A percentile compares a stretch with the other conserved stretches of the same genome.
Conservation (phyloP, 2,888 invertebrate genomes). For the Tipula vernalis region DNA sequence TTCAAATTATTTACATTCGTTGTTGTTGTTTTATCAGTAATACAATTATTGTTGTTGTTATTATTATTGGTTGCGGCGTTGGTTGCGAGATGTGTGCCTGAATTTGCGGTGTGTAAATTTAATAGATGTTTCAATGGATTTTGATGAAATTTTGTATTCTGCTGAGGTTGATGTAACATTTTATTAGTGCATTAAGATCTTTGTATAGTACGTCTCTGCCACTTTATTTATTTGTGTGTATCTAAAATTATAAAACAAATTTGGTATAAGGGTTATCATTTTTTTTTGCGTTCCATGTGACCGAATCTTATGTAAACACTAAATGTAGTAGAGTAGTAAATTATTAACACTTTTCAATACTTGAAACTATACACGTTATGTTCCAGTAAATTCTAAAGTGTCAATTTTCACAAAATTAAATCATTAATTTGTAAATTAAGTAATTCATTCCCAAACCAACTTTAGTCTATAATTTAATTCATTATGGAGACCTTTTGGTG, state of each 20-base stretch:
- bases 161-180: slow-evolving; percentile 34
- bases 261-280: background rate
- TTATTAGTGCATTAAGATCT: slow-evolving; percentile 15
- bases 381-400: background rate
- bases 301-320: background rate
- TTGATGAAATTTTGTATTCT: slow-evolving; percentile 32
- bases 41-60: background rate
- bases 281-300: background rate
- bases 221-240: background rate
- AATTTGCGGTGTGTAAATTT: slow-evolving; percentile 28
- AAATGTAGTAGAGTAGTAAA: background rate
- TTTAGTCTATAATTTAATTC: background rate
- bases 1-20: background rate
- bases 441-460: background rate
- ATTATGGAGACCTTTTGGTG: background rate
- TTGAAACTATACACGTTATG: background rate
- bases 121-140: slow-evolving; percentile 37
- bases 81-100: background rate
- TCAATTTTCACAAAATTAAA: background rate
- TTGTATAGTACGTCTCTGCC: background rate
- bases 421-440: background rate
- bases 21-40: slow-evolving; percentile 11
- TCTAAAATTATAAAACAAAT: background rate
- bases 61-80: background rate
- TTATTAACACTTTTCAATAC: background rate